A percentile compares a stretch with the other conserved stretches of the same genome.
phyloP scores from a whole-genome alignment of 2,797 vertebrate species.

The Thalassophryne amazonica region DNA sequence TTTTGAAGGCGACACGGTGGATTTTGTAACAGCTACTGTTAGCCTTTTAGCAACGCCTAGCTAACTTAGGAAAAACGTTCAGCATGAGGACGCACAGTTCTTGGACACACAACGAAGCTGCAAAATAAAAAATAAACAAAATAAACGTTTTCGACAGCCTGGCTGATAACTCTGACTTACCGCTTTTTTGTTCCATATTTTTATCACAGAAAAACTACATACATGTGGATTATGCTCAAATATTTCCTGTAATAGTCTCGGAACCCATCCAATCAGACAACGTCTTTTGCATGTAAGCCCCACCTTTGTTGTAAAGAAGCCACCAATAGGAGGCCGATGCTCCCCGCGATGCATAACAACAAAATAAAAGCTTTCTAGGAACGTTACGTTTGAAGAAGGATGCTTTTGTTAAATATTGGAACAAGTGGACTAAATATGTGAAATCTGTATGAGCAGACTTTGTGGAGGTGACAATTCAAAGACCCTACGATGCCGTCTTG shows the following conservation, averaged over 20 bases:
- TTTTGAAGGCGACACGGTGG: too few species aligned
- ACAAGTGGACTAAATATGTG: too few species aligned
- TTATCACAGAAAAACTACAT: not conserved
- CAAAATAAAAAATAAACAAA: rapidly evolving
- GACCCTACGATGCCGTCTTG: too few species aligned
- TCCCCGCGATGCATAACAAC: not conserved
- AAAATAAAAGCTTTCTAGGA: not conserved
- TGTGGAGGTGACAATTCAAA: too few species aligned
- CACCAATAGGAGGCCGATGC: conserved; percentile 28
- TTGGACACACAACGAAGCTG: not conserved
- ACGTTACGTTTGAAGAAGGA: too few species aligned
- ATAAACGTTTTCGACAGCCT: rapidly evolving
- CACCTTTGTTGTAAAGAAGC: not conserved
- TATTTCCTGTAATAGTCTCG: conserved; percentile 31
- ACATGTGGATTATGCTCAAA: not conserved
- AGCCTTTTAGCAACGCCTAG: too few species aligned
- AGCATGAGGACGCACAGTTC: not conserved
- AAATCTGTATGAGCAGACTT: too few species aligned
- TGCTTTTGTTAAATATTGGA: too few species aligned
- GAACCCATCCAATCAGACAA: conserved; percentile 24
- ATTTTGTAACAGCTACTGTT: too few species aligned
- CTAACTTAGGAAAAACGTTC: too few species aligned
- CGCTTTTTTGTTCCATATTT: conserved; percentile 53
- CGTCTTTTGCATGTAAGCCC: not conserved
- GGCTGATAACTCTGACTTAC: conserved; percentile 8